Evolutionary conservation across 2,888 invertebrate species (phyloP).

Genomic region (Autographa pulchrina): DNA sequence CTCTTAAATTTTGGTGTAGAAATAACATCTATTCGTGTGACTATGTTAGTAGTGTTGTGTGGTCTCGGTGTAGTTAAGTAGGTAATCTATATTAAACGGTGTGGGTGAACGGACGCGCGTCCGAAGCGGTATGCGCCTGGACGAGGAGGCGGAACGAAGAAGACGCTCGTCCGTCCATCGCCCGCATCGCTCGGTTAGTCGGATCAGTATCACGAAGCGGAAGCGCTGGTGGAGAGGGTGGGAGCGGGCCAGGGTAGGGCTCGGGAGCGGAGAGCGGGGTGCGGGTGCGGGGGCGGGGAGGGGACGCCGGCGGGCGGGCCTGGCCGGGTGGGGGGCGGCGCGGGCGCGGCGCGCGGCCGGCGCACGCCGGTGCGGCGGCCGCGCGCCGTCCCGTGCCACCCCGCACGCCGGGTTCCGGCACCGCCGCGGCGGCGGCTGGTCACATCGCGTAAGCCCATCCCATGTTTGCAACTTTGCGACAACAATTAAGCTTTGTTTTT

Average conservation of each 20-base stretch:
- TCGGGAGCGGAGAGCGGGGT: conserved; percentile 40
- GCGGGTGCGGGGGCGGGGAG: conserved; percentile 54
- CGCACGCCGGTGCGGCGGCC: conserved; percentile 76
- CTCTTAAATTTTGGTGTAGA: conserved; percentile 86
- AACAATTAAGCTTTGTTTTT: conserved; percentile 89
- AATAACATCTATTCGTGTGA: conserved; percentile 89
- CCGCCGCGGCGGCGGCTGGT: conserved; percentile 90
- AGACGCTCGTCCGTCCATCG: conserved; percentile 86
- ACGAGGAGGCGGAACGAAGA: conserved; percentile 51
- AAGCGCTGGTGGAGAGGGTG: conserved; percentile 77
- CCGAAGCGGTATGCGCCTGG: conserved; percentile 49
- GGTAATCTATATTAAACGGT: conserved; percentile 71
- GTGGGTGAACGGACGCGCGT: conserved; percentile 86
- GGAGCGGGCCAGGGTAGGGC: conserved; percentile 37
- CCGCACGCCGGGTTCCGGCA: conserved; percentile 80
- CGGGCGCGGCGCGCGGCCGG: conserved; percentile 79
- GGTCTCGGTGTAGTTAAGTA: conserved; percentile 79
- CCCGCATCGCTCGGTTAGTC: conserved; percentile 84
- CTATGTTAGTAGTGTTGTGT: conserved; percentile 88
- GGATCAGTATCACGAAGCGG: conserved; percentile 84
- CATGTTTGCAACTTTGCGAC: conserved; percentile 89
- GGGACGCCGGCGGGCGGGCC: conserved; percentile 82
- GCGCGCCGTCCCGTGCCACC: conserved; percentile 84
- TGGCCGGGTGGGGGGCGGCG: conserved; percentile 83
- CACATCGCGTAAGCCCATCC: conserved; percentile 93